Evolutionary conservation across 2,888 invertebrate genomes (phyloP).

Genomic region (Bembecia ichneumoniformis): DNA sequence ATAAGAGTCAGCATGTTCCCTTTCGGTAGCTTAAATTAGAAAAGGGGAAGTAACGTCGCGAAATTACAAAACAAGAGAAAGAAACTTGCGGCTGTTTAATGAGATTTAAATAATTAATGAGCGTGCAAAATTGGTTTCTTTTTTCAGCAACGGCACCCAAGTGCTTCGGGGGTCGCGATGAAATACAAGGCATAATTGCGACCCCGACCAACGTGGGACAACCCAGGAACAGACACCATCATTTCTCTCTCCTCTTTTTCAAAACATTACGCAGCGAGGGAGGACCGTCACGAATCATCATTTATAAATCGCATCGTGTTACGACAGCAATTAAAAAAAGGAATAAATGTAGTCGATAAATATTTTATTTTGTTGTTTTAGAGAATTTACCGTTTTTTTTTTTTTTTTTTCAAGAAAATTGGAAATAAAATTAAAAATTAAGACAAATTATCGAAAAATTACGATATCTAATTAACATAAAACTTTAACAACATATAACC

Average conservation of each 20-base stretch:
- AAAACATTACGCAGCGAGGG: slow-evolving; percentile 26
- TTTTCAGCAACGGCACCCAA: slow-evolving; percentile 45
- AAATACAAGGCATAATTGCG: slow-evolving; percentile 62
- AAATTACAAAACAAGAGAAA: slow-evolving; percentile 37
- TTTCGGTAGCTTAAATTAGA: slow-evolving; percentile 39
- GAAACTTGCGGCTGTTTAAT: slow-evolving; percentile 67
- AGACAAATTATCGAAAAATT: too few relatives aligned
- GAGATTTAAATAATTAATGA: slow-evolving; percentile 74
- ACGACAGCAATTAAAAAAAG: slow-evolving; percentile 31
- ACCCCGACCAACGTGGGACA: slow-evolving; percentile 30
- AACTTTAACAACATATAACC: too few relatives aligned
- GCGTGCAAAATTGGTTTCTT: slow-evolving; percentile 69
- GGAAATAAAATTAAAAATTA: too few relatives aligned
- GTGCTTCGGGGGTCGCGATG: slow-evolving; percentile 49
- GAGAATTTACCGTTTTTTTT: too few relatives aligned
- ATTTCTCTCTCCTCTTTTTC: slow-evolving; percentile 18
- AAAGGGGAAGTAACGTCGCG: slow-evolving; percentile 10
- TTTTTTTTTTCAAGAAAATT: too few relatives aligned
- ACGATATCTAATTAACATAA: too few relatives aligned
- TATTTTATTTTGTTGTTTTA: too few relatives aligned
- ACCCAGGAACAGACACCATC: slow-evolving; percentile 25
- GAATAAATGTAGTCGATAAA: slow-evolving; percentile 5
- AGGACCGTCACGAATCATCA: slow-evolving; percentile 28
- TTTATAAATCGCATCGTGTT: slow-evolving; percentile 45
- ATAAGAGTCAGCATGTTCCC: too few relatives aligned